Base-by-base conservation (phyloP, 1,140 invertebrate species). In the Homarus americanus region DNA sequence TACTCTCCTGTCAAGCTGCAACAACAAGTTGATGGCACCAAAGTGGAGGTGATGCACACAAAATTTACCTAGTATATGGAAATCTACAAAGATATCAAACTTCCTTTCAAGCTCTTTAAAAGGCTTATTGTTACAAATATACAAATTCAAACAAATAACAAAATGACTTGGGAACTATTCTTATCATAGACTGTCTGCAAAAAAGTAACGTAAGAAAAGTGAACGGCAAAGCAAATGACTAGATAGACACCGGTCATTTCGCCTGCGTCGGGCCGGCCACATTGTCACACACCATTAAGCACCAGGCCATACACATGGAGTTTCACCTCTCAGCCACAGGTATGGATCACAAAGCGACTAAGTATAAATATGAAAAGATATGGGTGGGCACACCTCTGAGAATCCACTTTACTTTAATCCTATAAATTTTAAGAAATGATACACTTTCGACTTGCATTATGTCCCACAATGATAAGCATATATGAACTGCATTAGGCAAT, bases 81-180 rank as follows among this genome's bases (percentile, higher is more conserved):
- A 88, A 72, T 88, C 87, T 88, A 88, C 78, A 88, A 82, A 88
- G 78, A 88, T 88, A 88, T 88, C 76, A 88, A 88, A 88, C 87
- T 72, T 88, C 66, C 66, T 82, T 66, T 82, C 58, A 82, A 82
- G 63, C 58, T 82, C 69, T 78, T 80, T n/a, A 88, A 88, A 87
- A 82, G 78, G 87, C 76, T 82, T 82, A 87, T 82, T 69, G 79
- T 82, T 88, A 88, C 87, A 88, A 88, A 88, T 88, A 88, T 88
- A 88, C 76, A 88, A 88, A 88, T 88, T 88, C 87, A 88, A 88
- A 88, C 76, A 88, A 82, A 88, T 38, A 76, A 88, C 87, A 88
- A 80, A 44, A 79, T 87, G 36, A 82, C 53, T 41, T 88, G 76
- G 87, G 78, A 88, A 69, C 63, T 80, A 80, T 72, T 72, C 58